phyloP scores from a whole-genome alignment of 1,140 invertebrate genomes.

The Belonocnema kinseyi region DNA sequence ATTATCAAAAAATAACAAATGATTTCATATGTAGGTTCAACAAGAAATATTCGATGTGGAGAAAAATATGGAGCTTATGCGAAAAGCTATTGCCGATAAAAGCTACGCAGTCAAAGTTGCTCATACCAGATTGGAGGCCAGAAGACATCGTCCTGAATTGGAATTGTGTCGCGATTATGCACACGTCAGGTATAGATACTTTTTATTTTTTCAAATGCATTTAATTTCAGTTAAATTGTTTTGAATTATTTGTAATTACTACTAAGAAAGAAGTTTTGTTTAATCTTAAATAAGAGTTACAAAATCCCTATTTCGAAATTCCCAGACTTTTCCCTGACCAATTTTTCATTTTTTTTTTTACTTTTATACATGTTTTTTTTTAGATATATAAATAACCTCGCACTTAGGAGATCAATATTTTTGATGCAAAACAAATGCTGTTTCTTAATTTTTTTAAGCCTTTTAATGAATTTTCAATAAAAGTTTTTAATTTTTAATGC shows the following conservation, averaged over 20 bases:
- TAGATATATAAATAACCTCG: too few relatives aligned
- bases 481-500: too few relatives aligned
- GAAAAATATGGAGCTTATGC: constrained; percentile 79
- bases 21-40: constrained; percentile 73
- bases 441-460: too few relatives aligned
- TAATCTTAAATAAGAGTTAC: too few relatives aligned
- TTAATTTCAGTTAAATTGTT: not conserved
- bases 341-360: too few relatives aligned
- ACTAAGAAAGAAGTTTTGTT: not conserved
- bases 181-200: constrained; percentile 81
- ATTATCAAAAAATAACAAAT: constrained; percentile 3
- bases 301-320: too few relatives aligned
- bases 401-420: too few relatives aligned
- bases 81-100: constrained; percentile 83
- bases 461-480: too few relatives aligned
- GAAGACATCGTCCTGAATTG: constrained; percentile 82
- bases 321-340: too few relatives aligned
- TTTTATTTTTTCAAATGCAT: not conserved
- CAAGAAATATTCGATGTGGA: constrained; percentile 82
- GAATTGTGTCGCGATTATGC: constrained; percentile 93
- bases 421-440: too few relatives aligned
- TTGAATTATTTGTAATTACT: not conserved
- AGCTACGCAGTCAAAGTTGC: constrained; percentile 91
- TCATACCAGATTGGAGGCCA: constrained; percentile 80
- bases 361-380: too few relatives aligned